Conservation (phyloP, 2,888 invertebrate species). For the Lacanobia oleracea region DNA sequence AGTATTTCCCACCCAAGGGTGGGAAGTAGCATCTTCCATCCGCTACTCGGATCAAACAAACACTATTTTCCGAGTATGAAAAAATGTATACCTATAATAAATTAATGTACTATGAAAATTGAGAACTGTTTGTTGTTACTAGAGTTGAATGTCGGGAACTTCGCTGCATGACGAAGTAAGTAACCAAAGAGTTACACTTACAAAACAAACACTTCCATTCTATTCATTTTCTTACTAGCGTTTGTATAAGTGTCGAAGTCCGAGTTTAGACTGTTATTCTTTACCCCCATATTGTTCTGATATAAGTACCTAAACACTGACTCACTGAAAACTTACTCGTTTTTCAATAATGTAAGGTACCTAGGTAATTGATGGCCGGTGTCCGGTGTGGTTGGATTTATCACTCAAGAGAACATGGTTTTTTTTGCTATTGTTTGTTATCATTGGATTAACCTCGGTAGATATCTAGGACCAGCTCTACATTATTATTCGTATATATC, state of each 20-base stretch:
- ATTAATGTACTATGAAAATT: neutral
- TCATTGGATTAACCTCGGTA: too few species aligned
- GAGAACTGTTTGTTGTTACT: neutral
- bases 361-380: slow-evolving; percentile 16
- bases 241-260: slow-evolving; percentile 42
- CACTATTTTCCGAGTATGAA: neutral
- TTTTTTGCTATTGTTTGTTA: too few species aligned
- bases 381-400: neutral
- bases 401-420: neutral
- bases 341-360: slow-evolving; percentile 15
- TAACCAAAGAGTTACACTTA: slow-evolving; percentile 10
- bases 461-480: too few species aligned
- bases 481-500: too few species aligned
- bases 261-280: slow-evolving; percentile 34
- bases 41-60: too few species aligned
- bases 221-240: slow-evolving; percentile 26
- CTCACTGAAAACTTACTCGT: neutral
- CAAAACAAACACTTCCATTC: slow-evolving; percentile 40
- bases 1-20: too few species aligned
- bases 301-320: slow-evolving; percentile 2
- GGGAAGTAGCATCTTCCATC: too few species aligned
- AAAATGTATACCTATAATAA: neutral
- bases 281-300: slow-evolving; percentile 23
- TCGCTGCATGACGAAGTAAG: neutral
- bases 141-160: slow-evolving; percentile 5